Conservation (phyloP, 2,113 vertebrate genomes). For the Hippolais icterina region DNA sequence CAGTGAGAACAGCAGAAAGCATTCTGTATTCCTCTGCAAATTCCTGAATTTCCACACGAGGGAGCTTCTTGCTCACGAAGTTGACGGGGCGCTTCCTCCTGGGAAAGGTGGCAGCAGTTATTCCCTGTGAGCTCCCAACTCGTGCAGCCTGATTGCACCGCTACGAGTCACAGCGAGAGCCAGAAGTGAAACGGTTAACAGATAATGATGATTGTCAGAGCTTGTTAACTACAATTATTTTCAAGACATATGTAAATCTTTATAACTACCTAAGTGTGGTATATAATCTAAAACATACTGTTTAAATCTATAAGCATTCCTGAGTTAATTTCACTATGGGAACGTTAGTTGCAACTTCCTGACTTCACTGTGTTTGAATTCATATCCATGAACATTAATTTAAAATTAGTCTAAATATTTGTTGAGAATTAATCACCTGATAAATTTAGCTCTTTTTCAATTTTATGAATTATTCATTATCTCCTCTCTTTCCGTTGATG, state of each 20-base stretch:
- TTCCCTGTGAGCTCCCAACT: fast-evolving
- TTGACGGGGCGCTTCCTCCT: neutral
- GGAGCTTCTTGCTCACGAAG: constrained; percentile 32
- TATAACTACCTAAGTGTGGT: constrained; percentile 53
- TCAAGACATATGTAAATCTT: constrained; percentile 63
- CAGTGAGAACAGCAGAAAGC: neutral
- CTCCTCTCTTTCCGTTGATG: constrained; percentile 49
- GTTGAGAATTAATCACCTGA: constrained; percentile 62
- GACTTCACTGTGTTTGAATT: constrained; percentile 59
- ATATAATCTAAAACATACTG: constrained; percentile 56
- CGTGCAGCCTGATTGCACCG: neutral
- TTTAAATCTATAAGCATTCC: constrained; percentile 57
- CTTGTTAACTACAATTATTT: constrained; percentile 63
- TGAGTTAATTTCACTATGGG: constrained; percentile 56
- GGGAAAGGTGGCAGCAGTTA: fast-evolving
- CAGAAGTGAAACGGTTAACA: neutral
- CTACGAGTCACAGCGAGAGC: neutral
- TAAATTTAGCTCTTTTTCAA: constrained; percentile 69
- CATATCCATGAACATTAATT: constrained; percentile 65
- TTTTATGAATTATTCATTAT: constrained; percentile 69
- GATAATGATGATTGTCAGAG: constrained; percentile 63
- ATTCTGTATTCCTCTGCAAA: neutral
- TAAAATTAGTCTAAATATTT: constrained; percentile 72
- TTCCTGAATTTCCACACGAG: constrained; percentile 12
- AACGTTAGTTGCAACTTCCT: constrained; percentile 58